Evolutionary conservation across 2,797 vertebrate species (phyloP).

Genomic region (Cetoscarus ocellatus): DNA sequence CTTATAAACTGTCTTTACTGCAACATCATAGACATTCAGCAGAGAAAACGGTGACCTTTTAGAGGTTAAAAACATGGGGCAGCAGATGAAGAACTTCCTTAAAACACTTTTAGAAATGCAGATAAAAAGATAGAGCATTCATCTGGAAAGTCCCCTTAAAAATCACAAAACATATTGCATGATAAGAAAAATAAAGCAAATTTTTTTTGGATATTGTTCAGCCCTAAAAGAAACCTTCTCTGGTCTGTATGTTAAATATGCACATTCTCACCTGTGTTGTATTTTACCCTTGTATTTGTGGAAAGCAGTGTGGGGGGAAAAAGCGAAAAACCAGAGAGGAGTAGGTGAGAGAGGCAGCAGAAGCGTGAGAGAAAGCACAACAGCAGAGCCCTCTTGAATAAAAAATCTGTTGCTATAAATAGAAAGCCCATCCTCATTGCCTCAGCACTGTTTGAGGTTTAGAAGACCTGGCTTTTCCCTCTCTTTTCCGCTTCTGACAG

Average conservation of each 20-base stretch:
- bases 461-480: conserved; percentile 62
- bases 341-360: conserved; percentile 51
- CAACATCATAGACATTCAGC: no score
- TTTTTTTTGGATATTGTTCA: no score
- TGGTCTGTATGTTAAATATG: conserved; percentile 30
- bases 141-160: no score
- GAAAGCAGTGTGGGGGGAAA: conserved; percentile 57
- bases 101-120: no score
- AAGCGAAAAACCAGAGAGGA: conserved; percentile 42
- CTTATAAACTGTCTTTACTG: no score
- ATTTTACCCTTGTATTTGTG: conserved; percentile 53
- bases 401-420: conserved; percentile 85
- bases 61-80: no score
- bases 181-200: no score
- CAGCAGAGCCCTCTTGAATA: conserved; percentile 84
- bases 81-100: no score
- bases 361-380: conserved; percentile 71
- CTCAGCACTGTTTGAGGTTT: conserved; percentile 71
- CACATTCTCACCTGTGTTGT: conserved; percentile 27
- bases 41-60: no score
- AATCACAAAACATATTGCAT: no score
- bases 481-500: conserved; percentile 31
- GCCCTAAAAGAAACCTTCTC: conserved; percentile 1
- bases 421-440: conserved; percentile 75
- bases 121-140: no score